Evolutionary conservation across 2,113 vertebrate genomes (phyloP).

Genomic region (Eubucco bourcierii): DNA sequence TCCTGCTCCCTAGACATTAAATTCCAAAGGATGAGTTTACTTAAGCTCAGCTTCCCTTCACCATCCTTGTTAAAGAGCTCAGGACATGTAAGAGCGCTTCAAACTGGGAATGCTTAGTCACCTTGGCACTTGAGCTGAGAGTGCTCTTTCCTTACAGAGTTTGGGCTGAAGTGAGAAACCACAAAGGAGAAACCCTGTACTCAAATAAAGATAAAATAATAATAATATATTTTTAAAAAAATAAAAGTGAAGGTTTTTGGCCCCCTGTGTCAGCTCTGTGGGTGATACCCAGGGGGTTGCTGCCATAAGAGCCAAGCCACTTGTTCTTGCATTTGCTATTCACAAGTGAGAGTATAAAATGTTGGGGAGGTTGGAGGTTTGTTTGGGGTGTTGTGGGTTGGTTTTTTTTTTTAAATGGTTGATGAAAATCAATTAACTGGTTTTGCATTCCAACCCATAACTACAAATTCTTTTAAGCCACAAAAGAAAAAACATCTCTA

Average conservation of each 20-base stretch:
- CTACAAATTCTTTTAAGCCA: background rate
- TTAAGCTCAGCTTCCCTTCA: background rate
- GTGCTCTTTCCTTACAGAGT: background rate
- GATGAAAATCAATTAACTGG: background rate
- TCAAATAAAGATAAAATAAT: background rate
- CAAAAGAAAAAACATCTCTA: background rate
- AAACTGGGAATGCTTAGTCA: constrained; percentile 38
- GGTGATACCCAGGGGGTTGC: background rate
- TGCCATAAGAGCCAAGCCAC: background rate
- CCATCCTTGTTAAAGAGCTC: background rate
- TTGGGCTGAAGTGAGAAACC: background rate
- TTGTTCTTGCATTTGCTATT: background rate
- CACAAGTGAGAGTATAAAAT: background rate
- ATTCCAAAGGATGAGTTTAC: background rate
- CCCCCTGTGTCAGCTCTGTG: background rate
- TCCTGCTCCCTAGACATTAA: background rate
- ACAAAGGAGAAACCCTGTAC: background rate
- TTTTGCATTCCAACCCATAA: background rate
- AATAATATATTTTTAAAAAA: background rate
- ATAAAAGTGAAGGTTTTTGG: background rate
- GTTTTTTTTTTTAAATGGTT: background rate
- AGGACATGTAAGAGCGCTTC: background rate
- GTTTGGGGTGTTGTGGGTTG: too few species aligned
- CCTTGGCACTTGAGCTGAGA: background rate
- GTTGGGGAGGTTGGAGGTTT: background rate